Evolutionary conservation across 2,113 vertebrate genomes (phyloP).

Genomic region (Myodes glareolus): DNA sequence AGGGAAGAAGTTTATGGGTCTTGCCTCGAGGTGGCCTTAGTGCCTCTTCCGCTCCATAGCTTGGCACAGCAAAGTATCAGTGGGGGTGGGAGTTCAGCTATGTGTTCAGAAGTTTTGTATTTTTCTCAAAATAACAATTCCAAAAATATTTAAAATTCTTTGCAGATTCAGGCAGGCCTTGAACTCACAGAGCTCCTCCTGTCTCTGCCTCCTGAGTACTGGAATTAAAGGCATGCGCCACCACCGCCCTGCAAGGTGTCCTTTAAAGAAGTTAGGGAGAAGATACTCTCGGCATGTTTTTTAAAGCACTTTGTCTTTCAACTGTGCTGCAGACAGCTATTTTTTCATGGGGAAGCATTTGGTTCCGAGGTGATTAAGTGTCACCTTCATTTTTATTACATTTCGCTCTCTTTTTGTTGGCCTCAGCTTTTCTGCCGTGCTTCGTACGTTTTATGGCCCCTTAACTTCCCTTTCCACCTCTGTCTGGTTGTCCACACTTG

Average conservation of each 20-base stretch:
- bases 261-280: background rate
- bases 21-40: background rate
- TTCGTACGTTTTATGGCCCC: background rate
- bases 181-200: too few relatives aligned
- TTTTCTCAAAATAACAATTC: background rate
- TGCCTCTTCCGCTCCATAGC: background rate
- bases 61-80: too few relatives aligned
- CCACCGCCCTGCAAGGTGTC: too few relatives aligned
- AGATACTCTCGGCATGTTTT: background rate
- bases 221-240: too few relatives aligned
- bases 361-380: background rate
- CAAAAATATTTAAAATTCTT: background rate
- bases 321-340: background rate
- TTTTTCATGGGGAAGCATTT: conserved; percentile 6
- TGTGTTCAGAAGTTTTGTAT: background rate
- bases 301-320: background rate
- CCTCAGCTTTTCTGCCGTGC: background rate
- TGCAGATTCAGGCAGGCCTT: too few relatives aligned
- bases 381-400: background rate
- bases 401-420: background rate
- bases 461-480: background rate
- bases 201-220: too few relatives aligned
- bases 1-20: background rate
- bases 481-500: background rate
- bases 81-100: background rate